Evolutionary conservation across 2,797 vertebrate genomes (phyloP), one percentile per base, ranked within the genome.

Genomic region (Distichodus sexfasciatus): DNA sequence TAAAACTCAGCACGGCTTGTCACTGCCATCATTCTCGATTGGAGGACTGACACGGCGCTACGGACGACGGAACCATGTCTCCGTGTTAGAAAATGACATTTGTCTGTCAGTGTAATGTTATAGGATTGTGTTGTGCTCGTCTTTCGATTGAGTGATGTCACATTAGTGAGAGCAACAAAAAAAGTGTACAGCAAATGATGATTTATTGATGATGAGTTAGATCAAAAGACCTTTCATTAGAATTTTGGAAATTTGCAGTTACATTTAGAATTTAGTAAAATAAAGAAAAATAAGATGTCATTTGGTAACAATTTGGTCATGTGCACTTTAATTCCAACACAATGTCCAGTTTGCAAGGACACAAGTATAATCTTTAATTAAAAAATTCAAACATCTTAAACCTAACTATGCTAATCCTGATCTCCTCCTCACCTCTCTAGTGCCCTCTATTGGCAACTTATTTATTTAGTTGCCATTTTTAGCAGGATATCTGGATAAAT

Each of bases 401-500:
- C 35, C 4, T 33, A 46, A 21, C 41, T 64, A 26, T 57, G 40
- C 40, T 59, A 63, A 33, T 44, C 31, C 15, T 17, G 43, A 54
- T 65, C 24, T 23, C 23, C 51, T 51, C 24, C 17, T 54, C 19
- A 62, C 41, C 69, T 66, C 53, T 60, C 59, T 59, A 74, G 60
- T 78, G 74, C 79, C 79, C 76, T 78, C 76, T 81, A 61, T 63
- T 71, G 79, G 66, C 43, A 28, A 15, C 51, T 63, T 40, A 26
- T 29, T 51, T 53, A 19, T 54, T 35, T 15, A 26, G 8, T 31
- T 36, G 21, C 0, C 11, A 14, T 36, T 5, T 38, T 57, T 35
- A 58, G 14, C n/a, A 3, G 2, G 41, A 24, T 67, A 17, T 17
- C 19, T 31, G 23, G 17, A 47, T 33, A 36, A 24, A 15, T 51